A percentile compares a stretch with the other conserved stretches of the same genome.
Conservation (phyloP, 2,888 invertebrate species). For the Zelleria hepariella region DNA sequence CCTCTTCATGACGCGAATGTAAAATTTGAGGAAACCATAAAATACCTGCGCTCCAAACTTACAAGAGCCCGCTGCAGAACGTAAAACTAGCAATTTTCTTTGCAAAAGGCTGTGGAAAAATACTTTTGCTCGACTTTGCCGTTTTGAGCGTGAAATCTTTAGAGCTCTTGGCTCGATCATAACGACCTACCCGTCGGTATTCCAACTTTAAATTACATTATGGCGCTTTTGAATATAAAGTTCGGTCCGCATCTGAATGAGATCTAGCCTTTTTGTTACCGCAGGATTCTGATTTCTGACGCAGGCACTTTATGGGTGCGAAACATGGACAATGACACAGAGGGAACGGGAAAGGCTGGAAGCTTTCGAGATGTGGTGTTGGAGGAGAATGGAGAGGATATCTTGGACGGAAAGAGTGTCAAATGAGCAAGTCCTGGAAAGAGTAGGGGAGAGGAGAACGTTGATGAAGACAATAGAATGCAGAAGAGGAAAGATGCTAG, state of each 20-base stretch:
- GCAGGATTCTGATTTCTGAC: no score
- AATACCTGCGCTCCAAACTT: background rate
- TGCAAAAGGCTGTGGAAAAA: background rate
- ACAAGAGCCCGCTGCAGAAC: background rate
- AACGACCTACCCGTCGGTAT: background rate
- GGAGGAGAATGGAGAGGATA: no score
- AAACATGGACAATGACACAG: no score
- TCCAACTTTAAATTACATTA: background rate
- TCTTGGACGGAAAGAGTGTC: no score
- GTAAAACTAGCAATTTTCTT: background rate
- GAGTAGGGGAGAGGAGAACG: no score
- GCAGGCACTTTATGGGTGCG: no score
- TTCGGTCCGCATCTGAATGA: background rate
- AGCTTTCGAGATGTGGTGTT: no score
- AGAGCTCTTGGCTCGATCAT: background rate
- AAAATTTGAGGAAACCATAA: background rate
- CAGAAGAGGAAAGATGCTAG: no score
- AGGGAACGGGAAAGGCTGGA: no score
- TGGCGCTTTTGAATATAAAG: background rate
- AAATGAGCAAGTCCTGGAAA: no score
- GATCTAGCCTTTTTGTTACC: no score
- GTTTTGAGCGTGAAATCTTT: background rate
- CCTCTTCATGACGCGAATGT: background rate
- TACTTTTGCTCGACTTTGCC: background rate
- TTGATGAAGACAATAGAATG: no score